phyloP scores from a whole-genome alignment of 2,888 invertebrate genomes.

The Sipha maydis region DNA sequence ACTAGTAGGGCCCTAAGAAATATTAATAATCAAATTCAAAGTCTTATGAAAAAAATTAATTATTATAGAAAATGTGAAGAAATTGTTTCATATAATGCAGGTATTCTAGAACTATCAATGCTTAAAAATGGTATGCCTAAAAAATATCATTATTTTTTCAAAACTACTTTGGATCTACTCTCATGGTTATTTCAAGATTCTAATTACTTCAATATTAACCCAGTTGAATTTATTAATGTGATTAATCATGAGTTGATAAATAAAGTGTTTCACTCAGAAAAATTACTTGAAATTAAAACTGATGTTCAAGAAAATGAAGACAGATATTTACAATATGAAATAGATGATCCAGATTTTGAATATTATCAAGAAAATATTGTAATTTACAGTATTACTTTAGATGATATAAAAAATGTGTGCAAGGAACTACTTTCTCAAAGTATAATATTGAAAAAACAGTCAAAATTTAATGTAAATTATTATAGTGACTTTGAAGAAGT shows the following conservation, averaged over 20 bases:
- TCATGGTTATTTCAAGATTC: constrained; percentile 47
- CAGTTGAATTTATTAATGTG: background rate
- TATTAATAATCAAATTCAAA: background rate
- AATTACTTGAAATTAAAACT: background rate
- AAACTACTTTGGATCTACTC: constrained; percentile 26
- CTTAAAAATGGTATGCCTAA: constrained; percentile 50
- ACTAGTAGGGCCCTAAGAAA: constrained; percentile 11
- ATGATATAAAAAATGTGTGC: constrained; percentile 12
- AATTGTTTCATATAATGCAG: constrained; percentile 20
- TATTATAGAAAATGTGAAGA: constrained; percentile 41
- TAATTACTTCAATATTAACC: constrained; percentile 17
- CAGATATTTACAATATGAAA: background rate
- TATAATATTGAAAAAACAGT: background rate
- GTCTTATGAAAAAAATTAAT: constrained; percentile 5
- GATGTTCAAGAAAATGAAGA: background rate
- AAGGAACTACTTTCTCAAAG: background rate
- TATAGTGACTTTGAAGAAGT: background rate
- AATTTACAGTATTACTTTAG: constrained; percentile 33
- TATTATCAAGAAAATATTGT: background rate
- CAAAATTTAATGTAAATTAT: background rate
- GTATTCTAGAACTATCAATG: constrained; percentile 41
- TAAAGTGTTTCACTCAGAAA: background rate
- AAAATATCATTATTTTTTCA: constrained; percentile 37
- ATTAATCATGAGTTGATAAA: background rate
- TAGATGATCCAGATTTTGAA: constrained; percentile 17